These are phyloP conservation scores for Acleris emargana DNA, from an alignment of 2,888 invertebrate species.

Conservation along the genomic window DNA sequence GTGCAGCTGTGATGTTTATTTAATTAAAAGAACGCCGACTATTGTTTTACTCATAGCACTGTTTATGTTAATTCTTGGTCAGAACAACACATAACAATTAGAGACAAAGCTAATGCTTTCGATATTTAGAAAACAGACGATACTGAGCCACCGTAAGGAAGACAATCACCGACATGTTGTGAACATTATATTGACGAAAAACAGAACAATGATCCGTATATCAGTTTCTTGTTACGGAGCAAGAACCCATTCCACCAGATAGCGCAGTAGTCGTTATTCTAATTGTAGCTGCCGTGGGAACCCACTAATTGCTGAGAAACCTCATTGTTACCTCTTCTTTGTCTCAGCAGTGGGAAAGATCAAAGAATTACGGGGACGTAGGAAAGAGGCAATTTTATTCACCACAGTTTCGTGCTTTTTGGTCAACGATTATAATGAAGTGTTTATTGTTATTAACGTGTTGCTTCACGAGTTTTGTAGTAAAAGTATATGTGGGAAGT, in stretches of 20 bases:
- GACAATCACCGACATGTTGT: slow-evolving; percentile 27
- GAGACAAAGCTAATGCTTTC: slow-evolving; percentile 13
- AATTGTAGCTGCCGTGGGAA: slow-evolving; percentile 66
- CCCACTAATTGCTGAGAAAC: slow-evolving; percentile 49
- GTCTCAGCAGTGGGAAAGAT: slow-evolving; percentile 37
- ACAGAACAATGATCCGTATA: slow-evolving; percentile 54
- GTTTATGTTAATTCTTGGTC: too few relatives aligned
- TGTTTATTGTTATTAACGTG: slow-evolving; percentile 29
- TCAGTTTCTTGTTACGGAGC: slow-evolving; percentile 47
- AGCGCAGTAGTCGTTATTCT: slow-evolving; percentile 54
- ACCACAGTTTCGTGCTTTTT: slow-evolving; percentile 37
- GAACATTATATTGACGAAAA: slow-evolving; percentile 40
- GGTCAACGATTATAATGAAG: slow-evolving; percentile 41
- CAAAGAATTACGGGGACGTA: slow-evolving; percentile 41
- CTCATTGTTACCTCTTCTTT: slow-evolving; percentile 36
- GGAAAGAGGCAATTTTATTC: slow-evolving; percentile 40
- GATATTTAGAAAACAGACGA: slow-evolving; percentile 19
- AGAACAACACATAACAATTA: not conserved
- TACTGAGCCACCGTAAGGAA: slow-evolving; percentile 18
- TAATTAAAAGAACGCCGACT: too few relatives aligned
- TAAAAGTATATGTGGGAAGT: slow-evolving; percentile 34
- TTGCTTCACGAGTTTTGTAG: slow-evolving; percentile 29
- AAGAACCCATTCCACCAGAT: slow-evolving; percentile 38
- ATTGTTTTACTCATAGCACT: too few relatives aligned
- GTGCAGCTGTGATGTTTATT: too few relatives aligned